phyloP scores from a whole-genome alignment of 2,888 invertebrate genomes.

The Andrena haemorrhoa region DNA sequence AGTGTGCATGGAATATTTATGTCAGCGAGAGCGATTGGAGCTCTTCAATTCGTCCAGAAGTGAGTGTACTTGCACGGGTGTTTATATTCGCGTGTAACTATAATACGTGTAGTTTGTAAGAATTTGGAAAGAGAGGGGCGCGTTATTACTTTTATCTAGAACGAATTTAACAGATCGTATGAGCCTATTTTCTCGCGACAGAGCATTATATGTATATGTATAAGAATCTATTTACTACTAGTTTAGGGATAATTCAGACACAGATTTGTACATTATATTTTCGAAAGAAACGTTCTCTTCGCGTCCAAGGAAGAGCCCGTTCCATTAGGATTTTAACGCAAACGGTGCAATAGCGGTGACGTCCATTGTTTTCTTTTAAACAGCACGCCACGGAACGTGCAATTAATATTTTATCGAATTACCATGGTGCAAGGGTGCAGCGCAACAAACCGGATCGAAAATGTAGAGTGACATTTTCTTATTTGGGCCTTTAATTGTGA shows the following conservation, averaged over 20 bases:
- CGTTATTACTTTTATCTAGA: slow-evolving; percentile 40
- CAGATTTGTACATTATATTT: slow-evolving; percentile 42
- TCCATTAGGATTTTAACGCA: slow-evolving; percentile 20
- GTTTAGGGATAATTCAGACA: slow-evolving; percentile 27
- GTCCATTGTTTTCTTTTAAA: slow-evolving; percentile 12
- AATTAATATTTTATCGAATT: slow-evolving; percentile 12
- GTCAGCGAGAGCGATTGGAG: neutral
- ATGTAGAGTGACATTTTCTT: neutral
- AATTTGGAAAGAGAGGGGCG: neutral
- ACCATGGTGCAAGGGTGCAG: neutral
- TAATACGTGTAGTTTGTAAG: slow-evolving; percentile 21
- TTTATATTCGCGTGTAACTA: slow-evolving; percentile 1
- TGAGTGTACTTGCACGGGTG: slow-evolving; percentile 9
- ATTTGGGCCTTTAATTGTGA: neutral
- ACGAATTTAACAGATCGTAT: slow-evolving; percentile 27
- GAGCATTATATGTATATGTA: slow-evolving; percentile 6
- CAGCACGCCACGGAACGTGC: neutral
- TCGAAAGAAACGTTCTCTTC: slow-evolving; percentile 10
- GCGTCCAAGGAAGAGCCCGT: neutral
- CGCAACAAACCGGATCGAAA: slow-evolving; percentile 1
- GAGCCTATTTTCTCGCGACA: slow-evolving; percentile 19
- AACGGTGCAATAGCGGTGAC: slow-evolving; percentile 29
- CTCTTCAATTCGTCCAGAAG: slow-evolving; percentile 34
- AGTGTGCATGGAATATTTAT: slow-evolving; percentile 5
- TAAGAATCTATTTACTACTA: slow-evolving; percentile 10